A percentile compares a stretch with the other conserved stretches of the same genome.
phyloP scores from a whole-genome alignment of 2,797 vertebrate genomes.

The Knipowitschia caucasica region DNA sequence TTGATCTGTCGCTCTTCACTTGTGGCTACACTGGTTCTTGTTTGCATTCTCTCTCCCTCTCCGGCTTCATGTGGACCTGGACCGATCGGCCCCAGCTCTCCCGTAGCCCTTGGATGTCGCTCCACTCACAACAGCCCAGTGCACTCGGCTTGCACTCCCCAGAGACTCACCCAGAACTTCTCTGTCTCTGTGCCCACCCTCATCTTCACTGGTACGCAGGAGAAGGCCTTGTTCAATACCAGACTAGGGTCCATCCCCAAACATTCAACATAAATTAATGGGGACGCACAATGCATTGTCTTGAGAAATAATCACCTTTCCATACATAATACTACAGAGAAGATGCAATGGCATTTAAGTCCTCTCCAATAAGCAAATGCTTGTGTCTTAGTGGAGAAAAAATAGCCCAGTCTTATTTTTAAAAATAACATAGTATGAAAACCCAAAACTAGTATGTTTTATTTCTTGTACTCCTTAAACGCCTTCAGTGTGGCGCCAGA shows the following conservation, averaged over 20 bases:
- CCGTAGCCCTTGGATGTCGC: slow-evolving; percentile 94
- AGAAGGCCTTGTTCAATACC: slow-evolving; percentile 25
- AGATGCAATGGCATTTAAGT: no score
- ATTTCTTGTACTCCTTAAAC: no score
- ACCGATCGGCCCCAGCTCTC: slow-evolving; percentile 87
- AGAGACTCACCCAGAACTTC: slow-evolving; percentile 88
- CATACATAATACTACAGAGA: no score
- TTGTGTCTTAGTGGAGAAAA: no score
- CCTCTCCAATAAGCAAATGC: no score
- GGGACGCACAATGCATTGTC: no score
- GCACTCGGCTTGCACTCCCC: slow-evolving; percentile 95
- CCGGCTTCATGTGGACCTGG: slow-evolving; percentile 55
- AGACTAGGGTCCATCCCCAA: background rate
- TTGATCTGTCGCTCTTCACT: slow-evolving; percentile 59
- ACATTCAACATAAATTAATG: no score
- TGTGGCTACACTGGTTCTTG: slow-evolving; percentile 79
- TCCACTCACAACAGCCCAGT: slow-evolving; percentile 99
- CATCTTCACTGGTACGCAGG: slow-evolving; percentile 96
- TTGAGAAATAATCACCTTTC: no score
- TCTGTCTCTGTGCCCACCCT: slow-evolving; percentile 97
- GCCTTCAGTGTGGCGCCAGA: slow-evolving; percentile 12
- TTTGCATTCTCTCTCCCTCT: slow-evolving; percentile 68
- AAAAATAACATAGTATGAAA: no score
- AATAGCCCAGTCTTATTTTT: no score
- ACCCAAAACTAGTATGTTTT: no score